Evolutionary conservation across 1,140 invertebrate species (phyloP), one percentile per base, ranked within the genome.

Genomic region (Amyelois transitella): DNA sequence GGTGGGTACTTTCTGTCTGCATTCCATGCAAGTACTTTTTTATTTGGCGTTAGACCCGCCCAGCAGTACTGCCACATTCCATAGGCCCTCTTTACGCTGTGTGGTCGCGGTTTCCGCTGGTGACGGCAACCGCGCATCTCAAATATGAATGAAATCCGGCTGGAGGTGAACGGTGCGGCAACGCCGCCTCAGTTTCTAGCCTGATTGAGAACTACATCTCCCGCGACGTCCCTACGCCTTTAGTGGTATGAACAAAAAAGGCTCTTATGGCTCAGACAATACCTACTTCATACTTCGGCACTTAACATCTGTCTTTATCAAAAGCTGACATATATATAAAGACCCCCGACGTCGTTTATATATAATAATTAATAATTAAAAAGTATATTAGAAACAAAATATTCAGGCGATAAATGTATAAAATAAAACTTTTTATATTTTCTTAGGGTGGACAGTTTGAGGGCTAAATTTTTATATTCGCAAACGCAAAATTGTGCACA

Each of bases 101-200:
- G 81, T 84, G 80, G 81, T 83, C 81, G 81, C 80, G 80, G 82
- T 86, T 88, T 88, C 85, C 85, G 85, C 76, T 80, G 79, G 73
- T 72, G 71, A 77, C 81, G 82, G 85, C 85, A 88, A 88, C 85
- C 80, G 67, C 81, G 81, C 80, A 72, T 75, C 72, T 84, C 76
- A 88, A 84, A 88, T 86, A 88, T 88, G 85, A 88, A 88, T 88
- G 85, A 88, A 88, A 87, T 82, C 82, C 82, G 75, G 80, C 81
- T 76, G 75, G 61, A 72, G 59, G 72, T 69, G 75, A 62, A 52
- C 81, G 79, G 78, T 20, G 58, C 56, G 85, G 85, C 85, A 88
- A 88, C 85, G 76, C 78, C 77, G 82, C 85, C 21, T 72, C 72
- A 83, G 82, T 81, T 82, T 80, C 71, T 68, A 57, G 74, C 72